Base-by-base conservation (phyloP, 2,113 vertebrate species). In the Sylvicapra grimmia region DNA sequence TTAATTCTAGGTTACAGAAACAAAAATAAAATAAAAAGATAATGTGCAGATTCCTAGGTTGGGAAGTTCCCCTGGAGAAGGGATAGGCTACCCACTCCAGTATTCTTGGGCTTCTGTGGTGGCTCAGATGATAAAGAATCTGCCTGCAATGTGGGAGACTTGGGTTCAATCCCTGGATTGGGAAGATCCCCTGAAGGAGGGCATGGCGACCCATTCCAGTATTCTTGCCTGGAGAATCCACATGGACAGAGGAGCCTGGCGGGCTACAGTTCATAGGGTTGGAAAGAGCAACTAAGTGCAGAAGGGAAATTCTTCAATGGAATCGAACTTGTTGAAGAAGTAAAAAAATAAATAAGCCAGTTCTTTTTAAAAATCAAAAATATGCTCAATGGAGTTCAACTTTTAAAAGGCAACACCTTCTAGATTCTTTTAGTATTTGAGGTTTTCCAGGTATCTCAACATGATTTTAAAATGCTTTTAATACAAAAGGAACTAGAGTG, bases 1-100 rank as follows among this genome's bases (percentile, higher is more conserved):
- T 93, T 98, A 96, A 93, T 97, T 98, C 95, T 97, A 96, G 91
- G 79, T 89, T 90, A 47, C 33, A 18, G 53, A 54, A 51, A 63
- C 86, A n/a, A 86, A 93, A 79, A 85, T 75, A 75, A 75, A 40
- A 75, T 75, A 96, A 96, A 90, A 89, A 44, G 95, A 93, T 95
- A 93, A 97, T 4, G 4, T 75, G 47, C 53, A 88, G 97, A 97
- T 98, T 95, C n/a, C 68, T 72, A 96, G 89, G 58, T 93, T 90
- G n/a, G 36, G 36, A 75, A 75, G n/a, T 75, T 75, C 36, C 68
- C 68, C 21, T 23, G 21, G 68, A 75, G 68, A 40, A 75, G 36
- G 36, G 36, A 75, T 23, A 75, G 36, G 19, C 19, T 40, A 13
- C n/a, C 68, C 21, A 75, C 68, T 75, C 68, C 36, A 40, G 68